Evolutionary conservation across 2,113 vertebrate species (phyloP).

Genomic region (Tachuris rubrigastra): DNA sequence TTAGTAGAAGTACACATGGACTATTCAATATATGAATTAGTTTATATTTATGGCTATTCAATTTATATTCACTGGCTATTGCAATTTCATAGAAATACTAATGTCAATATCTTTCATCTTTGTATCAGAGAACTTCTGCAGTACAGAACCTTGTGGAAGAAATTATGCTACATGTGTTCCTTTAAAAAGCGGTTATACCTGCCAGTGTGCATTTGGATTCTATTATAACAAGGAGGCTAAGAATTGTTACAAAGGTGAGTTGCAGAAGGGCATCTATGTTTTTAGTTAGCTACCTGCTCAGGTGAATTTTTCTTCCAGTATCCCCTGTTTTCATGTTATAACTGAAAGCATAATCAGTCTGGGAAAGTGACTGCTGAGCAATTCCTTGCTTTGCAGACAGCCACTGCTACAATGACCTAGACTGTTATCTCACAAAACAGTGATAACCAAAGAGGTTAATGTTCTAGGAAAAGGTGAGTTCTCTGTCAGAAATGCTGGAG

Average conservation of each 20-base stretch:
- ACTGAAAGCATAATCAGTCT: neutral
- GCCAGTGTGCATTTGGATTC: slow-evolving; percentile 18
- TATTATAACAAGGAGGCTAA: neutral
- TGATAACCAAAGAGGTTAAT: neutral
- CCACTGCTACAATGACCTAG: neutral
- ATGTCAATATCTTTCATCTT: neutral
- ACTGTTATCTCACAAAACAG: slow-evolving; percentile 1
- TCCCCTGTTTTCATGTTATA: neutral
- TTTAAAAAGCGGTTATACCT: fast-evolving
- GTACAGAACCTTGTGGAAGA: fast-evolving
- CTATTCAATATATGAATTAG: neutral
- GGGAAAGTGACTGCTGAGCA: neutral
- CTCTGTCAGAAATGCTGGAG: neutral
- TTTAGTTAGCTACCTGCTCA: neutral
- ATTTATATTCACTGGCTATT: too few relatives aligned
- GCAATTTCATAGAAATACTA: neutral
- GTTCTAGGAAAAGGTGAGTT: neutral
- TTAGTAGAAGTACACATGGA: neutral
- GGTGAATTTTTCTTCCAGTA: neutral
- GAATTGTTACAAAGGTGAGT: slow-evolving; percentile 58
- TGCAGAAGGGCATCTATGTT: neutral
- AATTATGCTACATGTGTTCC: neutral
- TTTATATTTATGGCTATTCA: neutral
- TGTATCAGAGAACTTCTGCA: fast-evolving
- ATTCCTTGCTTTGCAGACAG: neutral